Base-by-base conservation (phyloP, 2,888 invertebrate species). In the Yponomeuta sedellus region DNA sequence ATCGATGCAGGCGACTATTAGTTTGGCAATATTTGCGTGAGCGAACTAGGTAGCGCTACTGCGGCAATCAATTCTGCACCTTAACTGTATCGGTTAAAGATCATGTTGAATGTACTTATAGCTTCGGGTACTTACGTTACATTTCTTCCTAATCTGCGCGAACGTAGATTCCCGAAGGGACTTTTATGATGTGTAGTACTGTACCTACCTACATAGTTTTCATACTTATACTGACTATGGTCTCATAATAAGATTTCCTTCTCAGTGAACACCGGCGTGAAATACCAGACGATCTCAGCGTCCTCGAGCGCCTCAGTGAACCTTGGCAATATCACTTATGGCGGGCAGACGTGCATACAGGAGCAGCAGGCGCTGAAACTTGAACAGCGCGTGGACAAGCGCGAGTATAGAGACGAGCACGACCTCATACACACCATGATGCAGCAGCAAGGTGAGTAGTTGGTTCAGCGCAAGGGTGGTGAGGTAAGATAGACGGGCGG, bases 341-440 rank as follows among this genome's bases (percentile, higher is more conserved):
- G 85, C n/a, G 88, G 87, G 4, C 88, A 86, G 73, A 72, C 81
- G 6, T 87, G 85, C 72, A 76, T 83, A 65, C 85, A 84, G 69
- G 80, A 79, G 10, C 85, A 85, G 77, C 64, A 83, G 77, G 74
- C 88, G 75, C 77, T 81, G 67, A 88, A 87, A 75, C 78, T 81
- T 0, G 85, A 86, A 69, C 74, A 82, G 69, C 72, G 84, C 64
- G 72, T 74, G 70, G 86, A 86, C 81, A 85, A 91, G 84, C 76
- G 88, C 73, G 86, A 86, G 80, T 89, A 82, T 71, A 78, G 89
- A 6, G 89, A 90, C 68, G 92, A 93, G 73, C 83, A 92, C 73
- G 92, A 92, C 70, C 93, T 93, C 73, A 93, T 93, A 67, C 75
- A 91, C 11, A 86, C 88, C 10, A 89, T 91, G 85, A 86, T 91